Conservation (phyloP, 2,113 vertebrate genomes). For the Polypterus bichir region DNA sequence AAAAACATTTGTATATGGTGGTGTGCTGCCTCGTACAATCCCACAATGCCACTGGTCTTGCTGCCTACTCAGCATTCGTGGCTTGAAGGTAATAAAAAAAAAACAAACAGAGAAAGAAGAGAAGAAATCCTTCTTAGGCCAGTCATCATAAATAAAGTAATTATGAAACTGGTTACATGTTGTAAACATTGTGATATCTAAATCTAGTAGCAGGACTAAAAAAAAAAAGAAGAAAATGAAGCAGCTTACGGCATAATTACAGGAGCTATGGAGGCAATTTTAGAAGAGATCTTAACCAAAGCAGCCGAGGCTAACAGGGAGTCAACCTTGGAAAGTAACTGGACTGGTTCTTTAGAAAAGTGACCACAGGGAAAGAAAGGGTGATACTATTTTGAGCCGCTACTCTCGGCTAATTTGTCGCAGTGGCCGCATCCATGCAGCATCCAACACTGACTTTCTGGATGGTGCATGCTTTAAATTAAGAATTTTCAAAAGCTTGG, state of each 20-base stretch:
- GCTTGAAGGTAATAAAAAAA: constrained; percentile 22
- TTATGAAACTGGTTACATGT: constrained; percentile 13
- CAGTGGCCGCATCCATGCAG: no score
- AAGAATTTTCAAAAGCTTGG: no score
- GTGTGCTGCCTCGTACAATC: constrained; percentile 35
- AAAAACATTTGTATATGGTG: constrained; percentile 16
- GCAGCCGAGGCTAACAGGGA: constrained; percentile 60
- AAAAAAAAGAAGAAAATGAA: constrained; percentile 29
- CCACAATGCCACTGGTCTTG: constrained; percentile 27
- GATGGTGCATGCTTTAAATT: no score
- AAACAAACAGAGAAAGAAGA: constrained; percentile 1
- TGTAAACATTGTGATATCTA: constrained; percentile 15
- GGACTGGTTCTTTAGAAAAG: constrained; percentile 50
- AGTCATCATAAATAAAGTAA: constrained; percentile 9
- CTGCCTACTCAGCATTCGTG: constrained; percentile 39
- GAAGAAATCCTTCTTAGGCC: constrained; percentile 1
- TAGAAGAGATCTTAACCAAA: constrained; percentile 67
- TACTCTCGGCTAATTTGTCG: no score
- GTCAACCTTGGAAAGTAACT: constrained; percentile 54
- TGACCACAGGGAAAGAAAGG: constrained; percentile 52
- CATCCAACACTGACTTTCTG: no score
- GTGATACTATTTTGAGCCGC: constrained; percentile 44
- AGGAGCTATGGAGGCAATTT: constrained; percentile 58
- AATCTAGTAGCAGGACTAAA: constrained; percentile 50
- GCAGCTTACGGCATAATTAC: constrained; percentile 50